A percentile compares a stretch with the other conserved stretches of the same genome.
These are phyloP conservation scores for Chamaetylas fuelleborni DNA, from an alignment of 2,113 vertebrate species.

Conservation along the genomic window DNA sequence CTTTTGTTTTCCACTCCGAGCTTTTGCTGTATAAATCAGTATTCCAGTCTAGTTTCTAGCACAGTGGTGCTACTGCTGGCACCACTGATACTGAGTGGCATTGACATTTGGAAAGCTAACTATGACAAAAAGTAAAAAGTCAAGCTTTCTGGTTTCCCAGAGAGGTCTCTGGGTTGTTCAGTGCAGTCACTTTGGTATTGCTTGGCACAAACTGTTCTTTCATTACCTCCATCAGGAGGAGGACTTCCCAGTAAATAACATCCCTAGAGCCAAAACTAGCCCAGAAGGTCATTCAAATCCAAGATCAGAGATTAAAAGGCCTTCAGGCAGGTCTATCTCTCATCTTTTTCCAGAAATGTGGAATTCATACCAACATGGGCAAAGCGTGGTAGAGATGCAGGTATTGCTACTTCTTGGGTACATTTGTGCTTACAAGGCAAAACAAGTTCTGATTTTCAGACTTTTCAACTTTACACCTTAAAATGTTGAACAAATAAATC, in stretches of 20 bases:
- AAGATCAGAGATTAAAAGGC: background rate
- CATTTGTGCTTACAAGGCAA: fast-evolving
- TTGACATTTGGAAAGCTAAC: background rate
- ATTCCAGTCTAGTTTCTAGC: background rate
- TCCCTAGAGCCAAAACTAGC: background rate
- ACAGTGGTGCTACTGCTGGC: background rate
- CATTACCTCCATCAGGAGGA: background rate
- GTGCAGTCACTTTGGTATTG: background rate
- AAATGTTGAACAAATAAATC: background rate
- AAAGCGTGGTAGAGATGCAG: background rate
- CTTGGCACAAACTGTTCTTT: background rate
- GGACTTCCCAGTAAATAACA: background rate
- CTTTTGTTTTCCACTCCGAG: background rate
- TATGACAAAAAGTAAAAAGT: background rate
- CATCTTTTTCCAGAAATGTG: background rate
- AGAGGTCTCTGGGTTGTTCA: background rate
- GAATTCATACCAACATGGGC: background rate
- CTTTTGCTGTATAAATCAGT: background rate
- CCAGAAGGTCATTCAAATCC: background rate
- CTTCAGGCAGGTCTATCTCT: background rate
- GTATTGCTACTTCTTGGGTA: background rate
- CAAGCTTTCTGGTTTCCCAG: background rate
- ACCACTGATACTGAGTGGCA: background rate
- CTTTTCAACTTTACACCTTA: background rate
- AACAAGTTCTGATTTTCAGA: background rate